These are phyloP conservation scores for Eulemur rufifrons DNA, from an alignment of 2,113 vertebrate species.

Conservation along the genomic window DNA sequence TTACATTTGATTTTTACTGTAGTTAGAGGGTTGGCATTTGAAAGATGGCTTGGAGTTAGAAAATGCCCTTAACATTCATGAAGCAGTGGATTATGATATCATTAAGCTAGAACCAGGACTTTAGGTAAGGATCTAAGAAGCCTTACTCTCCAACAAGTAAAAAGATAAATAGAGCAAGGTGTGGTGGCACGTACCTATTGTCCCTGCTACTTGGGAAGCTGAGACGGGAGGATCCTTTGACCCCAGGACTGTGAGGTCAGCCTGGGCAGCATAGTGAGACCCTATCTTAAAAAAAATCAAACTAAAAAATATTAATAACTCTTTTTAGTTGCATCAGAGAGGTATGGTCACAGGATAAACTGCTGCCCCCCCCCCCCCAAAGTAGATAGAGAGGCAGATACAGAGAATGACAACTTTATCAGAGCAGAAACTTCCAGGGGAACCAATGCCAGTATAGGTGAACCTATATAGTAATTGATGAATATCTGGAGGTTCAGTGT, in stretches of 20 bases:
- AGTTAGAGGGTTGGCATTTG: neutral
- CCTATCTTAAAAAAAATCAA: neutral
- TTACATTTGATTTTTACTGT: neutral
- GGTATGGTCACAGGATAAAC: neutral
- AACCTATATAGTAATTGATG: neutral
- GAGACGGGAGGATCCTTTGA: neutral
- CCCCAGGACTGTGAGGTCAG: neutral
- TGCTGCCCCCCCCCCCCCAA: neutral
- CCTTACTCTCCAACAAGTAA: neutral
- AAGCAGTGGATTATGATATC: neutral
- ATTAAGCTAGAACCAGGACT: neutral
- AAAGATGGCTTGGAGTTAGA: neutral
- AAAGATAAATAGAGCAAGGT: neutral
- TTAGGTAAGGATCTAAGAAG: neutral
- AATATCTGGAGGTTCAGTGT: neutral
- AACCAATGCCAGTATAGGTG: neutral
- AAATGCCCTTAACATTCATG: neutral
- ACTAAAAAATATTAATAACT: neutral
- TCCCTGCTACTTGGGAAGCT: neutral
- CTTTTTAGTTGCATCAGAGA: neutral
- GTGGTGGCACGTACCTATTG: neutral
- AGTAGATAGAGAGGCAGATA: neutral
- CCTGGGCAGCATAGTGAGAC: neutral
- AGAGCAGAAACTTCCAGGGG: neutral
- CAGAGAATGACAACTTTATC: neutral